Percentiles rank a stretch among this genome's conserved stretches.
These are phyloP conservation scores for Barnardius zonarius DNA, from an alignment of 2,113 vertebrate genomes.

Conservation along the genomic window DNA sequence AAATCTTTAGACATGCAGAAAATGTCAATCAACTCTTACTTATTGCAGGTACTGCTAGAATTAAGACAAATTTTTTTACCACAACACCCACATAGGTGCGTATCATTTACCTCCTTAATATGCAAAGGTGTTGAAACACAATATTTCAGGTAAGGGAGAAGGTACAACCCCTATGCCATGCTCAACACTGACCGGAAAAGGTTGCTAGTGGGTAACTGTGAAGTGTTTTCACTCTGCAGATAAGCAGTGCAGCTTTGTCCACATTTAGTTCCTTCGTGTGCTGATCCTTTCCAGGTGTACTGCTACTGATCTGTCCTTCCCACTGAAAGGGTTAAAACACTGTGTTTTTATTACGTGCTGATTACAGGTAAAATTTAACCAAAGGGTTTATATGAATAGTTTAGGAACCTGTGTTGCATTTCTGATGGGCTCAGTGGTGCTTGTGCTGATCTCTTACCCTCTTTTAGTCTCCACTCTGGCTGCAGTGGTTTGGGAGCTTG, in stretches of 20 bases:
- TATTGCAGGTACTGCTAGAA: not conserved
- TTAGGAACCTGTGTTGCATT: not conserved
- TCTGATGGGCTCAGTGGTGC: not conserved
- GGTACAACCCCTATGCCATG: rapidly evolving
- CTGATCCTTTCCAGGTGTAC: not conserved
- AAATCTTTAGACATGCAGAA: not conserved
- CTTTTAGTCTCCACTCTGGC: not conserved
- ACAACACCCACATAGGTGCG: not conserved
- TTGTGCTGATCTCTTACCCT: not conserved
- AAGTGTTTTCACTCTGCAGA: not conserved
- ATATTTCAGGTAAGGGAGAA: not conserved
- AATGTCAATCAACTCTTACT: not conserved
- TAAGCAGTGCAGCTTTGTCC: not conserved
- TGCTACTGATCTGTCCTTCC: not conserved
- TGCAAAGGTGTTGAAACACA: not conserved
- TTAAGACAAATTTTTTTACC: not conserved
- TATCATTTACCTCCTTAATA: not conserved
- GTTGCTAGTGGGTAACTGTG: not conserved
- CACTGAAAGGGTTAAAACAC: not conserved
- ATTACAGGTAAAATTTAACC: not conserved
- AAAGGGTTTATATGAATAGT: not conserved
- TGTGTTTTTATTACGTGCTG: not conserved
- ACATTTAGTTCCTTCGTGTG: not conserved
- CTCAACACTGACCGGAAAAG: not conserved
- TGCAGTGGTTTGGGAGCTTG: not conserved